Evolutionary conservation across 2,797 vertebrate species (phyloP).

Genomic region (Alauda arvensis): DNA sequence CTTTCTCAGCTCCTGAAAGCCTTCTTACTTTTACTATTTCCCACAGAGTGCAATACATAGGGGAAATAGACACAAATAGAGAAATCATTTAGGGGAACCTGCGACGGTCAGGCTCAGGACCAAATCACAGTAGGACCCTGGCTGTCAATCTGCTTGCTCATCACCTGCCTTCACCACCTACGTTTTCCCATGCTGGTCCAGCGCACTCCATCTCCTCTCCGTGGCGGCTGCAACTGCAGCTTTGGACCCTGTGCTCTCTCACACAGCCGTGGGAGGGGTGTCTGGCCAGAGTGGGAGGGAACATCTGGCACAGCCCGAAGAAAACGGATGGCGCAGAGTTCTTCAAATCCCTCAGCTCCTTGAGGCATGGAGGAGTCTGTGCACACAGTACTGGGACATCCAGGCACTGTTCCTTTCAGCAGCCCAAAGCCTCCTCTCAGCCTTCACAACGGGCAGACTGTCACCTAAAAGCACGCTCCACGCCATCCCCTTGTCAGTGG

Average conservation of each 20-base stretch:
- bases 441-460: no score
- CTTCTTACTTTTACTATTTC: no score
- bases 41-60: accelerated
- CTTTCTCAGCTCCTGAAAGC: no score
- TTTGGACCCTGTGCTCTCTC: accelerated
- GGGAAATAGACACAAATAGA: neutral
- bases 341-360: accelerated
- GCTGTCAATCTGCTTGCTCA: neutral
- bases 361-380: accelerated
- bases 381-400: accelerated
- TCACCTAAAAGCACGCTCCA: accelerated
- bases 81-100: accelerated
- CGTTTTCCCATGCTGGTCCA: neutral
- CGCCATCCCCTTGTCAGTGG: accelerated
- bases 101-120: accelerated
- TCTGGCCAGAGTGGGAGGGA: accelerated
- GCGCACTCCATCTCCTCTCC: neutral
- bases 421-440: neutral
- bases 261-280: accelerated
- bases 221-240: accelerated
- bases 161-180: accelerated
- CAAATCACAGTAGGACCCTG: neutral
- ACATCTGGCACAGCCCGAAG: no score
- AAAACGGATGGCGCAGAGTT: accelerated
- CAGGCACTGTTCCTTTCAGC: neutral